Conservation (phyloP, 2,113 vertebrate genomes). For the Pelecanoides urinatrix region DNA sequence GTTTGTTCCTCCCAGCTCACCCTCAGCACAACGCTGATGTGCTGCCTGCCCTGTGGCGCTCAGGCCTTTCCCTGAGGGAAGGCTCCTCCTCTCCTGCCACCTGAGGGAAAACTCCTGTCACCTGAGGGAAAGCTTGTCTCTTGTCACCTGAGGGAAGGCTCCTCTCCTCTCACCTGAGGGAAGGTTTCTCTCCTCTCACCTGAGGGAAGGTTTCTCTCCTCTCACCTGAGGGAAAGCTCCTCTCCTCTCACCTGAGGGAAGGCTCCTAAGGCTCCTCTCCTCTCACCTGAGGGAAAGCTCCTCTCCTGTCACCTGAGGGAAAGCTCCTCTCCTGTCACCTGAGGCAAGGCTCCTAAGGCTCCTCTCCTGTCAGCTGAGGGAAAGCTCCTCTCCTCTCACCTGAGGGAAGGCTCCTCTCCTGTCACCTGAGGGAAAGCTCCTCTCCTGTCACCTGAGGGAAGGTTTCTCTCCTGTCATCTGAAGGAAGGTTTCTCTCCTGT, state of each 20-base stretch:
- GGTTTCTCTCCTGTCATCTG: fast-evolving
- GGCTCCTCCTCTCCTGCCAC: background rate
- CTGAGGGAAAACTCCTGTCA: background rate
- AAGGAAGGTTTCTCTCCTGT: background rate
- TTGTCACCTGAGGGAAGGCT: background rate
- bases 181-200: too few species aligned
- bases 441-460: background rate
- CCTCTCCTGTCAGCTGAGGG: background rate
- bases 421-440: background rate
- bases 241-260: too few species aligned
- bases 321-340: background rate
- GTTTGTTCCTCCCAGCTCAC: background rate
- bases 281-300: background rate
- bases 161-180: background rate
- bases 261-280: fast-evolving
- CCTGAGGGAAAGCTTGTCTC: background rate
- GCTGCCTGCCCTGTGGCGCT: background rate
- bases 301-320: background rate
- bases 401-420: background rate
- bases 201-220: background rate
- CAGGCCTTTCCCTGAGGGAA: background rate
- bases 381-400: background rate
- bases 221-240: background rate
- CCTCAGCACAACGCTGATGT: fast-evolving
- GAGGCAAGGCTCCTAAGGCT: background rate